A percentile compares a stretch with the other conserved stretches of the same genome.
Evolutionary conservation across 2,113 vertebrate species (phyloP).

Genomic region (Hypocryptadius cinnamomeus): DNA sequence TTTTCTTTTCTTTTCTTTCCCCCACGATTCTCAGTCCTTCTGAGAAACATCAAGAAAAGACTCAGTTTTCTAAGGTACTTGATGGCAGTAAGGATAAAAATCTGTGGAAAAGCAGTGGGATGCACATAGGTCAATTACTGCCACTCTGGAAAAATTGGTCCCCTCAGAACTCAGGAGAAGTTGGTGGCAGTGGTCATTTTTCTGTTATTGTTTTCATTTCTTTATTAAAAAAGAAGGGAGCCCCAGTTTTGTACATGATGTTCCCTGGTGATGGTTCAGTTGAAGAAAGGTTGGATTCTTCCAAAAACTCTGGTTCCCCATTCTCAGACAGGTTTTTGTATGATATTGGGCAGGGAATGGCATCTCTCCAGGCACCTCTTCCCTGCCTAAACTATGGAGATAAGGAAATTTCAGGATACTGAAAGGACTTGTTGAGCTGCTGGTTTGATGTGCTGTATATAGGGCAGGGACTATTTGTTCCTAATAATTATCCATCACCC

Average conservation of each 20-base stretch:
- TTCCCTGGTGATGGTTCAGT: neutral
- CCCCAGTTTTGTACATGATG: neutral
- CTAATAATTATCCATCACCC: neutral
- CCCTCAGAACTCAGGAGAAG: neutral
- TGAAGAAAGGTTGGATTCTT: neutral
- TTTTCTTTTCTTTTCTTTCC: too few species aligned
- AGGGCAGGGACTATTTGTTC: neutral
- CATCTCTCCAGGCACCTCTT: neutral
- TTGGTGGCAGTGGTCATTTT: neutral
- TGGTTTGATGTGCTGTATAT: neutral
- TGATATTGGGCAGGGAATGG: neutral
- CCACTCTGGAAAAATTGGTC: neutral
- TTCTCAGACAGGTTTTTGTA: neutral
- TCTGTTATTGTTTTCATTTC: neutral
- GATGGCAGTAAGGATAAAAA: neutral
- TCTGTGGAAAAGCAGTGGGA: neutral
- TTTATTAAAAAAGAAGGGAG: neutral
- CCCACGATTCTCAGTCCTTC: neutral
- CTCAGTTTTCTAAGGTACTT: neutral
- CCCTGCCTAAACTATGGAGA: neutral
- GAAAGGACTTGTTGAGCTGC: neutral
- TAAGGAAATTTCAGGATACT: neutral
- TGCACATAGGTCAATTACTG: neutral
- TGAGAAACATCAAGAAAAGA: neutral
- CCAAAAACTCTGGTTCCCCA: neutral